phyloP scores from a whole-genome alignment of 2,113 vertebrate species.

The Telmatochromis brichardi region DNA sequence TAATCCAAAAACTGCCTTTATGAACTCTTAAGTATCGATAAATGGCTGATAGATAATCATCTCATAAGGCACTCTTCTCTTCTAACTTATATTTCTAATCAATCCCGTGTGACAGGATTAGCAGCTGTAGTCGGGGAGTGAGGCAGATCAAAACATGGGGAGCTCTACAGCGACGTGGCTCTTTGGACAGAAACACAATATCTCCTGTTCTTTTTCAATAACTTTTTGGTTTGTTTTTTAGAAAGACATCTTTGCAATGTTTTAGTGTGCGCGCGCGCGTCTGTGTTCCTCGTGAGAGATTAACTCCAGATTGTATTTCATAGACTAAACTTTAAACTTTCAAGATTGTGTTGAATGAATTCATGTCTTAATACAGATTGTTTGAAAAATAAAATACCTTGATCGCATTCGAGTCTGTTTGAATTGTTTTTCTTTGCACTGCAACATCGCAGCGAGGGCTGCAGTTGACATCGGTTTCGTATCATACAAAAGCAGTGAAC shows the following conservation, averaged over 20 bases:
- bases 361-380: slow-evolving; percentile 74
- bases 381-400: slow-evolving; percentile 72
- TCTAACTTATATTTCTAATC: background rate
- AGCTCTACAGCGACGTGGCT: slow-evolving; percentile 30
- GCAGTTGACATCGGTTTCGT: background rate
- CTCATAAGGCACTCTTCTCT: background rate
- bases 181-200: slow-evolving; percentile 53
- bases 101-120: background rate
- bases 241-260: slow-evolving; percentile 50
- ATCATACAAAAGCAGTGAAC: background rate
- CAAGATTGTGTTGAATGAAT: slow-evolving; percentile 71
- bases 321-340: slow-evolving; percentile 67
- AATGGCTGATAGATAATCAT: background rate
- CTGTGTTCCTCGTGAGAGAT: slow-evolving; percentile 62
- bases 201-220: slow-evolving; percentile 30
- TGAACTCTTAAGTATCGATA: background rate
- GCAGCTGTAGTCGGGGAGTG: slow-evolving; percentile 31
- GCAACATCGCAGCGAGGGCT: background rate
- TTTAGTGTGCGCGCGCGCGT: slow-evolving; percentile 48
- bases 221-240: slow-evolving; percentile 3
- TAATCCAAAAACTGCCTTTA: slow-evolving; percentile 37
- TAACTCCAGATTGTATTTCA: slow-evolving; percentile 68
- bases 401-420: slow-evolving; percentile 49
- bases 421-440: background rate
- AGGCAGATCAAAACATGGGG: slow-evolving; percentile 21